A percentile compares a stretch with the other conserved stretches of the same genome.
Evolutionary conservation across 2,888 invertebrate genomes (phyloP).

Genomic region (Drosophila antonietae): DNA sequence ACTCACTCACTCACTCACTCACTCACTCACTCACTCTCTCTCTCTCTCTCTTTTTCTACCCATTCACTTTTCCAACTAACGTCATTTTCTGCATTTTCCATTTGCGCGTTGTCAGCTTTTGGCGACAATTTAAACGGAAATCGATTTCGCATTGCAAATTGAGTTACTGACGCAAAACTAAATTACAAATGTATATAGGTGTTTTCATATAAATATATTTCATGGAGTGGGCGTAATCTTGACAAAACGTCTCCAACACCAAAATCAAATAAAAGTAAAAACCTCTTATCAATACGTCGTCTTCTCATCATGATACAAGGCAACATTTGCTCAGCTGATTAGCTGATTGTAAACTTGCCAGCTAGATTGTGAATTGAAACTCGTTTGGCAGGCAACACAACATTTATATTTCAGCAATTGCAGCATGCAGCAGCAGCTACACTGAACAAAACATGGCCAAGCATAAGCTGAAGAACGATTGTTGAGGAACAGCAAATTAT

Average conservation of each 20-base stretch:
- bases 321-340: slow-evolving; percentile 54
- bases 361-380: slow-evolving; percentile 7
- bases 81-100: slow-evolving; percentile 34
- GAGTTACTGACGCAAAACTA: slow-evolving; percentile 58
- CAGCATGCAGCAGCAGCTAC: neutral
- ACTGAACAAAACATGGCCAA: neutral
- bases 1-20: neutral
- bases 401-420: slow-evolving; percentile 2
- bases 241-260: slow-evolving; percentile 31
- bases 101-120: slow-evolving; percentile 36
- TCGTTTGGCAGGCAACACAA: slow-evolving; percentile 13
- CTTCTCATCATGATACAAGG: slow-evolving; percentile 42
- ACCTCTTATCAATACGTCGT: slow-evolving; percentile 55
- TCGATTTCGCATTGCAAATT: slow-evolving; percentile 72
- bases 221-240: slow-evolving; percentile 44
- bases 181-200: slow-evolving; percentile 16
- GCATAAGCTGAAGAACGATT: neutral
- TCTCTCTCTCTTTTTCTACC: neutral
- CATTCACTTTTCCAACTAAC: neutral
- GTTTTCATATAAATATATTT: neutral
- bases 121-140: slow-evolving; percentile 70
- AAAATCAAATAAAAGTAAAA: slow-evolving; percentile 19
- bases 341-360: slow-evolving; percentile 42
- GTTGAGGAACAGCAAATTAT: neutral
- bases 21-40: neutral